A percentile compares a stretch with the other conserved stretches of the same genome.
These are phyloP conservation scores for Drosophila helvetica DNA, from an alignment of 2,888 invertebrate species.

Conservation along the genomic window DNA sequence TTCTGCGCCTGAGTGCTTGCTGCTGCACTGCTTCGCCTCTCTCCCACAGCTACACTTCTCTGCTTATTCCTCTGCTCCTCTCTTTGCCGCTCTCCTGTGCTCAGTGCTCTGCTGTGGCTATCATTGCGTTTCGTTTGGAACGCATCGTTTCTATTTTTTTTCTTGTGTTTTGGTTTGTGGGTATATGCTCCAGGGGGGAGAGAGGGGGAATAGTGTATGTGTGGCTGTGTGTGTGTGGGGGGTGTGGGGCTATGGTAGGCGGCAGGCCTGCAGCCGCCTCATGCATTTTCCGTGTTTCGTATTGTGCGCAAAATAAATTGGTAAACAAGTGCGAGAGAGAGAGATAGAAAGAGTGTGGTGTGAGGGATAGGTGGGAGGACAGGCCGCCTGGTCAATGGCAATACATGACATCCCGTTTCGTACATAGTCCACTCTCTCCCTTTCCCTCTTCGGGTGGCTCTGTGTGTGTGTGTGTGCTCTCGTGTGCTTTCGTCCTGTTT, in stretches of 20 bases:
- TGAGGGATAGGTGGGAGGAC: conserved; percentile 6
- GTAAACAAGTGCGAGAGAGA: conserved; percentile 68
- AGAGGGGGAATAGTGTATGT: background rate
- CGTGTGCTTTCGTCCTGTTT: conserved; percentile 22
- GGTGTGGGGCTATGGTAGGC: conserved; percentile 2
- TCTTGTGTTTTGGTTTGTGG: conserved; percentile 4
- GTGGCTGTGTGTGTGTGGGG: background rate
- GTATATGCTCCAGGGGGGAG: background rate
- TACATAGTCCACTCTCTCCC: conserved; percentile 51
- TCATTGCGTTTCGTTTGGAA: conserved; percentile 43
- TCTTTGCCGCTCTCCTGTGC: conserved; percentile 16
- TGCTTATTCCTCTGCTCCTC: conserved; percentile 6
- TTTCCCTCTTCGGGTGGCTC: background rate
- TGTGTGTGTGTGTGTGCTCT: conserved; percentile 28
- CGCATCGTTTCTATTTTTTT: conserved; percentile 27
- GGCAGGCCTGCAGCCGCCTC: conserved; percentile 34
- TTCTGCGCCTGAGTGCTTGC: background rate
- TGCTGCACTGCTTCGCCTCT: background rate
- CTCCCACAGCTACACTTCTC: background rate
- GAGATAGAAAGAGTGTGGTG: conserved; percentile 9
- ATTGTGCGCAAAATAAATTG: conserved; percentile 80
- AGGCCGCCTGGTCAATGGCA: conserved; percentile 65
- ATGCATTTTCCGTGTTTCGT: conserved; percentile 80
- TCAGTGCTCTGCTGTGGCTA: conserved; percentile 31
- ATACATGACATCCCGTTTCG: conserved; percentile 66